Evolutionary conservation across 1,140 invertebrate genomes (phyloP), one percentile per base, ranked within the genome.

Genomic region (Bombus consobrinus): DNA sequence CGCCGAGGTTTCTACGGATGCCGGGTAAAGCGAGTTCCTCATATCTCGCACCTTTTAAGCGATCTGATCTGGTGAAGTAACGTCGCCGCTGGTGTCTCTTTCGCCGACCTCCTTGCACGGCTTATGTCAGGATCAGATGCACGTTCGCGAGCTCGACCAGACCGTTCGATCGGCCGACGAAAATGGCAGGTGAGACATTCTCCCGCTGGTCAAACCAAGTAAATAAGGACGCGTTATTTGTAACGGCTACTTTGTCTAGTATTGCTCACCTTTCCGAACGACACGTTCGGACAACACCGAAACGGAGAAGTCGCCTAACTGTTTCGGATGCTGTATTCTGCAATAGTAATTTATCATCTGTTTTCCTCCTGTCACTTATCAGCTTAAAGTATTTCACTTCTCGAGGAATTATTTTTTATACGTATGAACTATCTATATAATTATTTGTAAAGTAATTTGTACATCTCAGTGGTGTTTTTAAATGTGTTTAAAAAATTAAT

Each of bases 31-130:
- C 91, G 75, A 94, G 93, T 94, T 94, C 94, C 94, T 94, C 93
- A 94, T 94, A 94, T 92, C 92, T 93, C 92, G 85, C 86, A 85
- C 93, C 94, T 93, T 94, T 94, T 94, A 91, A 92, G 92, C 74
- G 75, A 87, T 68, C 85, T 81, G 88, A 86, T 68, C 53, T 10
- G 76, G 88, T 93, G 92, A 93, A 93, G 92, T 89, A 90, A 90
- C 62, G 78, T 69, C 75, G 76, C 74, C 74, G 41, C 76, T 85
- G 79, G 85, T 73, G 82, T 87, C 79, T 89, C 39, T 85, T 81
- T 84, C 59, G 83, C 57, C 83, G 77, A 64, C 71, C 91, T 89
- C 89, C 86, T 87, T 76, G 85, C 83, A 85, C 88, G 71, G 82
- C 89, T 93, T 89, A 88, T 93, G 88, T 93, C 92, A 93, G 92